Conservation (phyloP, 2,888 invertebrate species). For the Conistra vaccinii region DNA sequence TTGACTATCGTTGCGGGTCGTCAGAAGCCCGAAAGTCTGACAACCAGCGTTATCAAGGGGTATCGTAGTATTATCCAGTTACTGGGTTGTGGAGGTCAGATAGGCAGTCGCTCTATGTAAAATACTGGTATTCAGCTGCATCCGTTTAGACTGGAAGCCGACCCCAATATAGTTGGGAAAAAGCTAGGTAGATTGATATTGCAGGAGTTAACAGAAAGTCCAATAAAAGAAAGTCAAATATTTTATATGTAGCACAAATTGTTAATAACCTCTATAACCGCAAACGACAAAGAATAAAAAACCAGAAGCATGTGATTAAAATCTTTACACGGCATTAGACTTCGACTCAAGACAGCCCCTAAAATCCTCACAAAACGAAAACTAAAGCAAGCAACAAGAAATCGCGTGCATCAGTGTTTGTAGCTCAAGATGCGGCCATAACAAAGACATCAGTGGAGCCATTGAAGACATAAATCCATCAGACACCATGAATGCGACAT, state of each 20-base stretch:
- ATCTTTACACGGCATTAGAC: background rate
- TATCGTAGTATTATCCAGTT: no score
- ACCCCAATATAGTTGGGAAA: no score
- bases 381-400: slow-evolving; percentile 38
- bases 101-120: no score
- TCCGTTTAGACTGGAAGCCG: no score
- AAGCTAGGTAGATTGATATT: no score
- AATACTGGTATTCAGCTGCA: no score
- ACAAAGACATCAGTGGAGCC: slow-evolving; percentile 79
- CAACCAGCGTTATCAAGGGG: no score
- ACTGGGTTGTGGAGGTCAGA: no score
- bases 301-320: background rate
- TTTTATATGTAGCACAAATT: background rate
- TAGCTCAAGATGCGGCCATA: slow-evolving; percentile 59
- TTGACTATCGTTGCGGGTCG: no score
- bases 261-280: no score
- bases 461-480: slow-evolving; percentile 85
- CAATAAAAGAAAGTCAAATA: background rate
- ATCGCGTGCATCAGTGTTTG: slow-evolving; percentile 57
- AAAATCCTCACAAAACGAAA: slow-evolving; percentile 24
- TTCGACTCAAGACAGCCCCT: background rate
- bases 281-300: background rate
- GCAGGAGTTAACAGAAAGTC: background rate
- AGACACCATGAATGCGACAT: slow-evolving; percentile 81
- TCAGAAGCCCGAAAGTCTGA: no score